A percentile compares a stretch with the other conserved stretches of the same genome.
These are phyloP conservation scores for Forficula auricularia DNA, from an alignment of 1,140 invertebrate genomes.

Conservation along the genomic window DNA sequence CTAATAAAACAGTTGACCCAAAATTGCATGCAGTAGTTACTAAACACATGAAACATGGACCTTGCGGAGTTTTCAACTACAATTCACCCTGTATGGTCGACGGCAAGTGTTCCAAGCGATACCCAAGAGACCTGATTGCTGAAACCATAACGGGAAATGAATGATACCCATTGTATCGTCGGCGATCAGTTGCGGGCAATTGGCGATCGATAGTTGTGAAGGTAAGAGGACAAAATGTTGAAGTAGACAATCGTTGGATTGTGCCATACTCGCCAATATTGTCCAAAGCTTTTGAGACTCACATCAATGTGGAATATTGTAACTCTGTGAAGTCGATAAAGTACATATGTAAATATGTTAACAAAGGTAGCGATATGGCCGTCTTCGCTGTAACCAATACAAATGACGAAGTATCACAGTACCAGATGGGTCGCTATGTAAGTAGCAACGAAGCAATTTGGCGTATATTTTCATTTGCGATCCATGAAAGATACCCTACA, in stretches of 20 bases:
- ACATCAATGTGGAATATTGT: conserved; percentile 20
- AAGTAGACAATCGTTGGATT: conserved; percentile 31
- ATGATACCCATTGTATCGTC: conserved; percentile 23
- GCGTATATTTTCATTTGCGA: conserved; percentile 19
- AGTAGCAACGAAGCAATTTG: conserved; percentile 24
- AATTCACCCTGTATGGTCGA: conserved; percentile 23
- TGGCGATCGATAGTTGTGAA: neutral
- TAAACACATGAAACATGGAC: conserved; percentile 23
- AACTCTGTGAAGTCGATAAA: conserved; percentile 18
- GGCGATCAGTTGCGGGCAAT: conserved; percentile 12
- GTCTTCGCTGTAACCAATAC: conserved; percentile 14
- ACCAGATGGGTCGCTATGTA: conserved; percentile 25
- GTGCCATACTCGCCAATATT: conserved; percentile 34
- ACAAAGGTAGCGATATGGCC: conserved; percentile 19
- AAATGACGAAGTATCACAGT: conserved; percentile 20
- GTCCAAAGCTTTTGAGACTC: conserved; percentile 26
- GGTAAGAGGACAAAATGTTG: conserved; percentile 7
- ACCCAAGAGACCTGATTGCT: conserved; percentile 21
- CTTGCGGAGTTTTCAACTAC: conserved; percentile 19
- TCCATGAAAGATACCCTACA: conserved; percentile 7
- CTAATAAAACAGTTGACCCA: conserved; percentile 10
- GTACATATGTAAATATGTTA: conserved; percentile 22
- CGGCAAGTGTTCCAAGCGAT: conserved; percentile 23
- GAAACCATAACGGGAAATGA: conserved; percentile 19
- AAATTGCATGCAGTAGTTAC: conserved; percentile 18